Evolutionary conservation across 2,888 invertebrate species (phyloP).

Genomic region (Geotrupes spiniger): DNA sequence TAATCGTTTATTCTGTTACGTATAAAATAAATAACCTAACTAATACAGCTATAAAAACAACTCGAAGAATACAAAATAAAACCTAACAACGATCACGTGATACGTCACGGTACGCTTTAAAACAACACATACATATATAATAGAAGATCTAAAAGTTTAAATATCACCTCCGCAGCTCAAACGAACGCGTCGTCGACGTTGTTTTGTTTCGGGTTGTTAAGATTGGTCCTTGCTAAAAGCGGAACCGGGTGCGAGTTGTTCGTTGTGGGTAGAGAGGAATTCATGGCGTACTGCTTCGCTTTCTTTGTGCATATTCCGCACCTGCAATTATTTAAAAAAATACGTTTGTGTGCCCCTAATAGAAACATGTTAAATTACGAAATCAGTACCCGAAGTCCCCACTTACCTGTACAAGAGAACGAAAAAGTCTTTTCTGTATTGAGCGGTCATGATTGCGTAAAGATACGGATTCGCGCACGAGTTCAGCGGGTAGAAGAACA

Average conservation of each 20-base stretch:
- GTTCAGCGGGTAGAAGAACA: conserved; percentile 89
- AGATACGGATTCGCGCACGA: conserved; percentile 91
- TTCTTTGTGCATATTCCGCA: conserved; percentile 55
- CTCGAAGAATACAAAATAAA: too few relatives aligned
- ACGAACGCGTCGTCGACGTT: conserved; percentile 31
- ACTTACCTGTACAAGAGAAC: conserved; percentile 63
- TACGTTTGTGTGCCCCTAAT: too few relatives aligned
- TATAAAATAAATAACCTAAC: too few relatives aligned
- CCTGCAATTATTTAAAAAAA: conserved; percentile 34
- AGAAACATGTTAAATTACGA: too few relatives aligned
- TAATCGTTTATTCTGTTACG: too few relatives aligned
- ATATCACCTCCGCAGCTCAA: conserved; percentile 15
- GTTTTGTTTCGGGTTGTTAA: conserved; percentile 28
- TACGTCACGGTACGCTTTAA: too few relatives aligned
- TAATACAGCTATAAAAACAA: too few relatives aligned
- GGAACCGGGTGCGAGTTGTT: conserved; percentile 40
- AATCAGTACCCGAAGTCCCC: not conserved
- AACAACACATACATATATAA: too few relatives aligned
- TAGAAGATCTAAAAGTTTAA: too few relatives aligned
- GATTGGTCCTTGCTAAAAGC: conserved; percentile 32
- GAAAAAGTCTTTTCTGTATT: conserved; percentile 75
- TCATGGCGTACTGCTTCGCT: conserved; percentile 53
- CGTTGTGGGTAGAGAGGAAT: conserved; percentile 40
- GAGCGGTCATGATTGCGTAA: conserved; percentile 86
- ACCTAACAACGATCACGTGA: too few relatives aligned